phyloP scores from a whole-genome alignment of 2,797 vertebrate genomes.

The Meda fulgida region DNA sequence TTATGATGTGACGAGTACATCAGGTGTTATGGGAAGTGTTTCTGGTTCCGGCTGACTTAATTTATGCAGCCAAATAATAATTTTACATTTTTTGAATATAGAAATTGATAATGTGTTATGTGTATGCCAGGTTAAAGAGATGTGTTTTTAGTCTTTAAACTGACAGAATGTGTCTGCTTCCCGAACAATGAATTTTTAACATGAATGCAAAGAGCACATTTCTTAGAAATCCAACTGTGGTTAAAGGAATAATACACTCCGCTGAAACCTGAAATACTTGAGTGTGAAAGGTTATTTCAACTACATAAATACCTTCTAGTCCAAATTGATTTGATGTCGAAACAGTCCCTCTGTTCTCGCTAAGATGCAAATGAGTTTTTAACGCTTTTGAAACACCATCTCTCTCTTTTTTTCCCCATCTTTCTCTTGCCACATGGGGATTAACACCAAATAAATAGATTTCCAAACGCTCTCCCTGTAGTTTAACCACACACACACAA shows the following conservation, averaged over 20 bases:
- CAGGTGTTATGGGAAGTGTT: too few species aligned
- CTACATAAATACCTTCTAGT: constrained; percentile 10
- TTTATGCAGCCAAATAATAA: too few species aligned
- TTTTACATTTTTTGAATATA: too few species aligned
- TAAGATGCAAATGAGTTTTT: constrained; percentile 31
- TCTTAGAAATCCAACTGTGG: not conserved
- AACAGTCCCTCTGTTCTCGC: constrained; percentile 2
- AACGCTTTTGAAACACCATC: constrained; percentile 6
- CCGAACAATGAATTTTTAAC: not conserved
- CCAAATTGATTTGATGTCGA: constrained; percentile 35
- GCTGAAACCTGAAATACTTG: not conserved
- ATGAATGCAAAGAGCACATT: not conserved
- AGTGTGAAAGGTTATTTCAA: constrained; percentile 16
- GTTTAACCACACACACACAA: constrained; percentile 30
- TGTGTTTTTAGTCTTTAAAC: too few species aligned
- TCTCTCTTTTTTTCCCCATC: constrained; percentile 1
- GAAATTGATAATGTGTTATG: too few species aligned
- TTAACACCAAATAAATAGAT: constrained; percentile 49
- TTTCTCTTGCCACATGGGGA: constrained; percentile 20
- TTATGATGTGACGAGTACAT: too few species aligned
- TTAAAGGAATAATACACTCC: constrained; percentile 1
- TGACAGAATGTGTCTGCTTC: too few species aligned
- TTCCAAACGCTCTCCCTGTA: constrained; percentile 28
- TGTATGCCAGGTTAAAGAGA: too few species aligned
- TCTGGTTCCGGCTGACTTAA: too few species aligned